These are phyloP conservation scores for Serinus canaria DNA, from an alignment of 2,113 vertebrate species.

Conservation along the genomic window DNA sequence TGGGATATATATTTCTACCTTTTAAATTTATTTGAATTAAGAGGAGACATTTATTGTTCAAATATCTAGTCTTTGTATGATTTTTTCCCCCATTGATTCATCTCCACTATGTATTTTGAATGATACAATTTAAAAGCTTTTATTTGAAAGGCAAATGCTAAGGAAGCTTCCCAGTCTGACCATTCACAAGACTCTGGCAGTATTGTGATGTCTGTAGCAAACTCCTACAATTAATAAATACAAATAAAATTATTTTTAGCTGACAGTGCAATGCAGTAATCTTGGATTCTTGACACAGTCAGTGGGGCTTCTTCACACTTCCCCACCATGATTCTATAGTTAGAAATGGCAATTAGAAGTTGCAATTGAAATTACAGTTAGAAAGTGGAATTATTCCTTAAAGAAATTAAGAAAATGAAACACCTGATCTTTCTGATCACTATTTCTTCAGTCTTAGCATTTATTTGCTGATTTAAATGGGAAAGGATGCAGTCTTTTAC, in stretches of 20 bases:
- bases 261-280: background rate
- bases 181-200: background rate
- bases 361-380: background rate
- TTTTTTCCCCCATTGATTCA: background rate
- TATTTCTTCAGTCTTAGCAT: background rate
- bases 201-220: background rate
- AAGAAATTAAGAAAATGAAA: background rate
- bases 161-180: background rate
- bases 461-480: background rate
- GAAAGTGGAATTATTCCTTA: background rate
- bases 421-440: background rate
- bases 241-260: background rate
- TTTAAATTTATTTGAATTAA: background rate
- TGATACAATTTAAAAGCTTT: background rate
- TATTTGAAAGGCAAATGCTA: background rate
- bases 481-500: background rate
- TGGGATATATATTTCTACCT: background rate
- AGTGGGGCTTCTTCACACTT: fast-evolving
- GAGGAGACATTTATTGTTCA: background rate
- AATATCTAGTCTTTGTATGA: background rate
- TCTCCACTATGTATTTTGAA: background rate
- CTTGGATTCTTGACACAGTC: background rate
- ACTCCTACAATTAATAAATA: background rate
- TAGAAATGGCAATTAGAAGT: background rate
- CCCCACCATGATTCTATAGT: background rate